A percentile compares a stretch with the other conserved stretches of the same genome.
Conservation (phyloP, 2,888 invertebrate genomes). For the Mythimna impura region DNA sequence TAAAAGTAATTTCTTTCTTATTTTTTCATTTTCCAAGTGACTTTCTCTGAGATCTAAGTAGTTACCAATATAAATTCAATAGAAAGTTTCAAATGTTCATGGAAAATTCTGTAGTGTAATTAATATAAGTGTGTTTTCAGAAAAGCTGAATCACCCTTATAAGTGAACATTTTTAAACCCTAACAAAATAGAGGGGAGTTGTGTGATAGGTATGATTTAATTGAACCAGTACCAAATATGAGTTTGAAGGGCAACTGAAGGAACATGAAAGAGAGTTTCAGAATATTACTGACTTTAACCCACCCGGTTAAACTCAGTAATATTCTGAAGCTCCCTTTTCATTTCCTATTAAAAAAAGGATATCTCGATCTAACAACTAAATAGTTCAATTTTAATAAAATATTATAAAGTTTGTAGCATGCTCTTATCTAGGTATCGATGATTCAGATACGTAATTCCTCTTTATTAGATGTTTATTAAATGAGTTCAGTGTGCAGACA, state of each 20-base stretch:
- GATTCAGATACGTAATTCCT: background rate
- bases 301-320: too few species aligned
- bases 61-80: background rate
- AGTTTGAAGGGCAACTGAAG: background rate
- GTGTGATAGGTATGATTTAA: too few species aligned
- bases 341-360: too few species aligned
- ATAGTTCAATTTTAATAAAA: background rate
- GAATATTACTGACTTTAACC: too few species aligned
- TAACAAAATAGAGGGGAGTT: background rate
- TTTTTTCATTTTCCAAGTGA: too few species aligned
- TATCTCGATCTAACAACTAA: background rate
- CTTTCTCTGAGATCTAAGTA: too few species aligned
- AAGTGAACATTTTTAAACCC: background rate
- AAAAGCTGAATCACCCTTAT: background rate
- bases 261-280: too few species aligned
- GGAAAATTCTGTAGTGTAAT: background rate
- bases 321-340: too few species aligned
- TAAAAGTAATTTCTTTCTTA: too few species aligned
- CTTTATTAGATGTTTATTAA: conserved; percentile 38
- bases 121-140: background rate
- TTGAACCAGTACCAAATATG: background rate
- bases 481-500: conserved; percentile 39
- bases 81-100: background rate
- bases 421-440: background rate
- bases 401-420: background rate